Conservation (phyloP, 2,797 vertebrate species). For the Heterohyrax brucei region DNA sequence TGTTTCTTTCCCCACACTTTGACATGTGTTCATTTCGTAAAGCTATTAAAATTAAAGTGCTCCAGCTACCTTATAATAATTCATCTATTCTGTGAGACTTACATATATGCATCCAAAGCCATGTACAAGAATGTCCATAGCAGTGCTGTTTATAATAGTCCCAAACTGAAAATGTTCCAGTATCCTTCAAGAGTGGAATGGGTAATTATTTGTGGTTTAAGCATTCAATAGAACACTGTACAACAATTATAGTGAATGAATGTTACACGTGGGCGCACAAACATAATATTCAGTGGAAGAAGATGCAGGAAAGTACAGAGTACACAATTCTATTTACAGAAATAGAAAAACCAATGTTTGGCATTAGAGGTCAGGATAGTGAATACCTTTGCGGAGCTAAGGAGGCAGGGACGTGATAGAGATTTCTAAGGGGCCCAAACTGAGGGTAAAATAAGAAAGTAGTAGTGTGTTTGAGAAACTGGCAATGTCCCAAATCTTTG, state of each 20-base stretch:
- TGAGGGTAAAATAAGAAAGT: no score
- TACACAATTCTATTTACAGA: background rate
- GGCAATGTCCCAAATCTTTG: background rate
- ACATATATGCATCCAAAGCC: background rate
- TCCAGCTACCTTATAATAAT: background rate
- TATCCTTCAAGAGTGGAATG: background rate
- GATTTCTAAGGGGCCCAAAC: background rate
- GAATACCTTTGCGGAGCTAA: background rate
- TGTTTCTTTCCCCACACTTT: background rate
- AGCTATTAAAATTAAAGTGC: background rate
- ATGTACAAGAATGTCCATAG: background rate
- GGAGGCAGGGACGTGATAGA: rapidly evolving
- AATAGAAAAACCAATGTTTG: background rate
- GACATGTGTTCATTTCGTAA: background rate
- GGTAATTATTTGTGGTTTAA: background rate
- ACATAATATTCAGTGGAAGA: background rate
- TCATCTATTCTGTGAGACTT: constrained; percentile 12
- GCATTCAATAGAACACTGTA: background rate
- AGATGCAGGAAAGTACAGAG: background rate
- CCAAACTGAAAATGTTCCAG: background rate
- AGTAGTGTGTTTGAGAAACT: background rate
- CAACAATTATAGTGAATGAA: background rate
- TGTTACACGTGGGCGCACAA: background rate
- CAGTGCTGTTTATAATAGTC: background rate
- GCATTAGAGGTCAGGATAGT: background rate